These are phyloP conservation scores for Venustoraphidia nigricollis DNA, from an alignment of 2,888 invertebrate genomes.

Conservation along the genomic window DNA sequence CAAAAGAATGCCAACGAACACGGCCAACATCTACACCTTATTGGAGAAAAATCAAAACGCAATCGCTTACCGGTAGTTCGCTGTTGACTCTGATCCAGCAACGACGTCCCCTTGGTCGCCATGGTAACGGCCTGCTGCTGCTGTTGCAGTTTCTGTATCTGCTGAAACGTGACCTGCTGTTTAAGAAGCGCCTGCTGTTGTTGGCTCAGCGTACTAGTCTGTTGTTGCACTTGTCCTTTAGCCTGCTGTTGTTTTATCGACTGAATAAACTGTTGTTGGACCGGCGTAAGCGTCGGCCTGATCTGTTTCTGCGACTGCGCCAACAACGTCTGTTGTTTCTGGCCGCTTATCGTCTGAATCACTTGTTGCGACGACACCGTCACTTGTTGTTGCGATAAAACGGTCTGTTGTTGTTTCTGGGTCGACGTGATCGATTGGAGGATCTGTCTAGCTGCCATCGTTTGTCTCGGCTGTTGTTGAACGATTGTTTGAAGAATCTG, in stretches of 20 bases:
- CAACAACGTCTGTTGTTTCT: slow-evolving; percentile 1
- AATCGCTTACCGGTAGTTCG: slow-evolving; percentile 16
- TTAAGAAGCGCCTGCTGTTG: slow-evolving; percentile 32
- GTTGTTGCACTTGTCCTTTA: slow-evolving; percentile 17
- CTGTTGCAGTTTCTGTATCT: slow-evolving; percentile 25
- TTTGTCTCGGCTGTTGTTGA: slow-evolving; percentile 6
- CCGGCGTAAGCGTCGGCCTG: slow-evolving; percentile 20
- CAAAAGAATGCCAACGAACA: too few species aligned
- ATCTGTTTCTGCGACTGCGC: slow-evolving; percentile 10
- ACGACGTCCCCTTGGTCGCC: slow-evolving; percentile 15
- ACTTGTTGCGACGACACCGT: slow-evolving; percentile 12
- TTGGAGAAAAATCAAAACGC: not conserved
- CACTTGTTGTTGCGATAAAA: slow-evolving; percentile 15
- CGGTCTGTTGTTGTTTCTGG: slow-evolving; percentile 7
- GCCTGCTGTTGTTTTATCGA: slow-evolving; percentile 26
- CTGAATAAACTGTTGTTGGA: slow-evolving; percentile 31
- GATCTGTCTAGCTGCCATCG: slow-evolving; percentile 3
- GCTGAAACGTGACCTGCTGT: slow-evolving; percentile 30
- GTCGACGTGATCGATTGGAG: slow-evolving; percentile 4
- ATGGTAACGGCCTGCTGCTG: slow-evolving; percentile 18
- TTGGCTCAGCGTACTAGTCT: slow-evolving; percentile 21
- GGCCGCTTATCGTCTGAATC: slow-evolving; percentile 5
- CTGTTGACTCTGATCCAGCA: slow-evolving; percentile 20
- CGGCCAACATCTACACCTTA: too few species aligned
- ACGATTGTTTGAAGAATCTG: slow-evolving; percentile 3